Evolutionary conservation across 2,888 invertebrate species (phyloP).

Genomic region (Diarsia rubi): DNA sequence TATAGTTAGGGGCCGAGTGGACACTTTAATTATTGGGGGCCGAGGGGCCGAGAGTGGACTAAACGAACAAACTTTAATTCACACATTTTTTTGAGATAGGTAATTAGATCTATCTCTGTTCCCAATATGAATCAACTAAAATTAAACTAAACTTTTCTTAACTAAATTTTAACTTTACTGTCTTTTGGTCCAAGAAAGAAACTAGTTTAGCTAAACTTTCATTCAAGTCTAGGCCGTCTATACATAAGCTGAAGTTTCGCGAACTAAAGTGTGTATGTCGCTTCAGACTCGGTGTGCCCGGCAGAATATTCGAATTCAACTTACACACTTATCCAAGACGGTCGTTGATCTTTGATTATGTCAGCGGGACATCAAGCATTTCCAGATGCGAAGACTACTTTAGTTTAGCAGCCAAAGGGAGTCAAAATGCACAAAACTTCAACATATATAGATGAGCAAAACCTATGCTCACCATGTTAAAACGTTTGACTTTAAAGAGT

Average conservation of each 20-base stretch:
- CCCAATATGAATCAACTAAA: background rate
- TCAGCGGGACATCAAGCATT: background rate
- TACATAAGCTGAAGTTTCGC: background rate
- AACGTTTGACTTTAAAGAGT: background rate
- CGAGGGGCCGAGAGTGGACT: too few species aligned
- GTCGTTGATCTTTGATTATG: background rate
- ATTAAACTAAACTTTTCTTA: background rate
- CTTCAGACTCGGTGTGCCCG: background rate
- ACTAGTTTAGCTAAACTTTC: constrained; percentile 1
- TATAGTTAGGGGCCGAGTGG: too few species aligned
- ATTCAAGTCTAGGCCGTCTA: background rate
- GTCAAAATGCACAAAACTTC: too few species aligned
- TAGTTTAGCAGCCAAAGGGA: background rate
- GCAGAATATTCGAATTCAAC: background rate
- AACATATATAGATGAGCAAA: too few species aligned
- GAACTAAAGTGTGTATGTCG: background rate
- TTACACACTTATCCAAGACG: background rate
- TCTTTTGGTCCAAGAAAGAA: background rate
- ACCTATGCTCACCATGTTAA: background rate
- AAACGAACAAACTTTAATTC: background rate
- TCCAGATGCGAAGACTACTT: background rate
- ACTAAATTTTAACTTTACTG: background rate
- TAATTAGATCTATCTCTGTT: background rate
- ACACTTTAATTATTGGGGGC: too few species aligned
- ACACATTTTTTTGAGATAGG: background rate